These are phyloP conservation scores for Meloidogyne chitwoodi DNA, from an alignment of 1,140 invertebrate genomes.

Conservation along the genomic window DNA sequence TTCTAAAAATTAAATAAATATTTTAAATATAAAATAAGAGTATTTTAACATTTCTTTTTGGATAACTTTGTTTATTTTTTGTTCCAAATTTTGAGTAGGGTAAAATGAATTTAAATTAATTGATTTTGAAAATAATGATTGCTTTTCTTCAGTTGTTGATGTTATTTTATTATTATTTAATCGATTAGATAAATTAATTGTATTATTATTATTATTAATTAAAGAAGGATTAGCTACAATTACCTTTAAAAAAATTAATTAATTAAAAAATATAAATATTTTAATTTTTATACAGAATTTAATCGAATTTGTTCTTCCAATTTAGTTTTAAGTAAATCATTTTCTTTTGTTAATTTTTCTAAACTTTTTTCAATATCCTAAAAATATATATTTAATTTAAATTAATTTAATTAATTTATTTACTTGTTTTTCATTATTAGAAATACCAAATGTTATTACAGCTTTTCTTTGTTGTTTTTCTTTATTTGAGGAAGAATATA, in stretches of 20 bases:
- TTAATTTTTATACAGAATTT: conserved; percentile 5
- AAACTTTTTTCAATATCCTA: background rate
- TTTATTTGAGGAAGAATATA: background rate
- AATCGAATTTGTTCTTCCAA: conserved; percentile 14
- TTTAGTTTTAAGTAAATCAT: background rate
- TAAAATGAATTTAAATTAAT: background rate
- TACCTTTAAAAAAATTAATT: conserved; percentile 3
- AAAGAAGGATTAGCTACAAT: conserved; percentile 13
- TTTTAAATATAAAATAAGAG: background rate
- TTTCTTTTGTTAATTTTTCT: conserved; percentile 3
- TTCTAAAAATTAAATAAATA: background rate
- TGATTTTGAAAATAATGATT: background rate
- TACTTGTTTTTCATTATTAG: background rate
- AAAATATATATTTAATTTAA: background rate
- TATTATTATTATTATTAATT: background rate
- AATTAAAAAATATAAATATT: background rate
- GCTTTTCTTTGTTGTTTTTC: conserved; percentile 13
- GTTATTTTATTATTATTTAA: too few species aligned
- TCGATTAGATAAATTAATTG: too few species aligned
- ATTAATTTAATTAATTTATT: background rate
- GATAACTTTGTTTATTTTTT: too few species aligned
- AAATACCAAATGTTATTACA: background rate
- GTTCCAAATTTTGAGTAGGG: too few species aligned
- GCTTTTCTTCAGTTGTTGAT: background rate
- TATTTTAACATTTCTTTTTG: too few species aligned